Evolutionary conservation across 2,113 vertebrate species (phyloP).

Genomic region (Nansenia antarctica): DNA sequence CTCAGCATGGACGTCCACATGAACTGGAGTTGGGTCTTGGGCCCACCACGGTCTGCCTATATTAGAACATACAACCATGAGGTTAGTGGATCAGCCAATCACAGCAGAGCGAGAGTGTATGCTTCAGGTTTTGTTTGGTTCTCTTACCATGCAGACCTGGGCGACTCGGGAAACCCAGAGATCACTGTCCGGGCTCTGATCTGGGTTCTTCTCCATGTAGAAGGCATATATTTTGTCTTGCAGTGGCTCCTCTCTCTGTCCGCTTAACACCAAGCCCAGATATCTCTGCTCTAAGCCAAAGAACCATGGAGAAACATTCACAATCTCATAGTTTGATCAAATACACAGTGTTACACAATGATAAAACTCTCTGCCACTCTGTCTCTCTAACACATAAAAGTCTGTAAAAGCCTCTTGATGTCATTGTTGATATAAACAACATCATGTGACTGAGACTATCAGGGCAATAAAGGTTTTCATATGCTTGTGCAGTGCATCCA

Average conservation of each 20-base stretch:
- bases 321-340: not conserved
- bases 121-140: too few relatives aligned
- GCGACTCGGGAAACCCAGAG: constrained; percentile 65
- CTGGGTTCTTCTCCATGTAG: constrained; percentile 55
- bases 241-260: not conserved
- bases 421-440: too few relatives aligned
- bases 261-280: constrained; percentile 55
- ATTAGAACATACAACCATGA: not conserved
- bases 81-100: not conserved
- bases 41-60: constrained; percentile 66
- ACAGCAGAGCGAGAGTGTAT: not conserved
- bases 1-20: constrained; percentile 72
- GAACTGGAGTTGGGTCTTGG: constrained; percentile 57
- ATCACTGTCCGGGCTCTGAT: not conserved
- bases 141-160: constrained; percentile 72
- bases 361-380: not conserved
- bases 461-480: too few relatives aligned
- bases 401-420: too few relatives aligned
- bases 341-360: not conserved
- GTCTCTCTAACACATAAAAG: too few relatives aligned
- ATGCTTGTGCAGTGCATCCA: too few relatives aligned
- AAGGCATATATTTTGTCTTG: constrained; percentile 67
- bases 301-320: not conserved
- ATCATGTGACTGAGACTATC: too few relatives aligned
- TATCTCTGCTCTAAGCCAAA: constrained; percentile 59